Base-by-base conservation (phyloP, 1,140 invertebrate genomes). In the Drepana arcuata region DNA sequence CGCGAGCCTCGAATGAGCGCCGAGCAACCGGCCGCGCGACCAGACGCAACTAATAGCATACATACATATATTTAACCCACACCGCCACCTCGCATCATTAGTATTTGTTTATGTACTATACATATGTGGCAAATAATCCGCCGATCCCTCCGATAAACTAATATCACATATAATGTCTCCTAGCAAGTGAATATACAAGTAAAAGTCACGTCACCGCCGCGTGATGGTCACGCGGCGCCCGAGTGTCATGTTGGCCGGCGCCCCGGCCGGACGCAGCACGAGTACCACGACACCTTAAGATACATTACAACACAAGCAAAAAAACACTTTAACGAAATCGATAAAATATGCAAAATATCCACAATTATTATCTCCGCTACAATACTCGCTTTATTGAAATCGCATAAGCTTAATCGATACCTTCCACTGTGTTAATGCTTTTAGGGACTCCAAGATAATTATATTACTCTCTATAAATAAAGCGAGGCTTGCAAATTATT, bases 181-280 rank as follows among this genome's bases (percentile, higher is more conserved):
- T 18, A 27, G 23, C 27, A 34, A 34, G 29, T 50, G 25, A 32
- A 40, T 44, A 49, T 69, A 66, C 68, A 71, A 63, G 69, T 63
- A 66, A 56, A 41, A 33, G 23, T 35, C 71, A 75, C 62, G 70
- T 39, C 11, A 29, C 7, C 24, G 14, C 10, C 26, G 61, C 69
- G 69, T 79, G 74, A 61, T 59, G 44, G 30, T 51, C 71, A 75
- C 63, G 63, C 50, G 55, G 32, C 29, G 45, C 7, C 12, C 35
- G 61, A 45, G 64, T 73, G 73, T 58, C 61, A 33, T 41, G 35
- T 53, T 50, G 52, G 61, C 63, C 63, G 67, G 59, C n/a, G n/a
- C 58, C 50, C 61, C 57, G 39, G 36, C 37, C 48, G 44, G 33
- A 31, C 41, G 9, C 18, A 9, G 9, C 18, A 9, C 18, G 18